Percentiles rank a stretch among this genome's conserved stretches.
Evolutionary conservation across 2,797 vertebrate species (phyloP).

Genomic region (Natrix natrix): DNA sequence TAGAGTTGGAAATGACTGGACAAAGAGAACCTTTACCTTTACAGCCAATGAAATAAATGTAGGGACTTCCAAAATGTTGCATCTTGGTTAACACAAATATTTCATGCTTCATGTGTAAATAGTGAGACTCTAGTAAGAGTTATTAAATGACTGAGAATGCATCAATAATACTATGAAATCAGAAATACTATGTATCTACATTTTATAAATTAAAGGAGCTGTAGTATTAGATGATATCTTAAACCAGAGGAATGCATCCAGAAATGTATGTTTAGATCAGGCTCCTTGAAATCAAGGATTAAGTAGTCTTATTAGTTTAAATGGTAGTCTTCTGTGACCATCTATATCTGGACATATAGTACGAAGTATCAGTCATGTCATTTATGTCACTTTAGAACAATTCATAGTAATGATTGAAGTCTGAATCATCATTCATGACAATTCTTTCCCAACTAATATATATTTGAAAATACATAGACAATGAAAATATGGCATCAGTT

Average conservation of each 20-base stretch:
- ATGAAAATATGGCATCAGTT: neutral
- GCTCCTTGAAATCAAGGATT: neutral
- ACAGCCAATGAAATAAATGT: neutral
- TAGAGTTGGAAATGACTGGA: too few species aligned
- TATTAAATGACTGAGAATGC: neutral
- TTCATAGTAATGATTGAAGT: neutral
- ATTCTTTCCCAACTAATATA: neutral
- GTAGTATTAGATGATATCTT: neutral
- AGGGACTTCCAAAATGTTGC: neutral
- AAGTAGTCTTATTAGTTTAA: neutral
- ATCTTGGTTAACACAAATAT: neutral
- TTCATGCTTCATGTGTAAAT: neutral
- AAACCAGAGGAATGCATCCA: neutral
- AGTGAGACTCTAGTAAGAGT: neutral
- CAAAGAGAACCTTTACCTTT: neutral
- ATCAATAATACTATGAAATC: too few species aligned
- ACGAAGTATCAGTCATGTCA: neutral
- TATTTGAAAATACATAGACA: neutral
- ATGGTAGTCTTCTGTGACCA: too few species aligned
- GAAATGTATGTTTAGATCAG: neutral
- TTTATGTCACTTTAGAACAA: neutral
- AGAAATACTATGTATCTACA: neutral
- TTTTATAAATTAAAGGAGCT: neutral
- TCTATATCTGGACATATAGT: neutral
- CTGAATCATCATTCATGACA: neutral